phyloP scores from a whole-genome alignment of 2,888 invertebrate genomes.

The Fissipunctia ypsillon region DNA sequence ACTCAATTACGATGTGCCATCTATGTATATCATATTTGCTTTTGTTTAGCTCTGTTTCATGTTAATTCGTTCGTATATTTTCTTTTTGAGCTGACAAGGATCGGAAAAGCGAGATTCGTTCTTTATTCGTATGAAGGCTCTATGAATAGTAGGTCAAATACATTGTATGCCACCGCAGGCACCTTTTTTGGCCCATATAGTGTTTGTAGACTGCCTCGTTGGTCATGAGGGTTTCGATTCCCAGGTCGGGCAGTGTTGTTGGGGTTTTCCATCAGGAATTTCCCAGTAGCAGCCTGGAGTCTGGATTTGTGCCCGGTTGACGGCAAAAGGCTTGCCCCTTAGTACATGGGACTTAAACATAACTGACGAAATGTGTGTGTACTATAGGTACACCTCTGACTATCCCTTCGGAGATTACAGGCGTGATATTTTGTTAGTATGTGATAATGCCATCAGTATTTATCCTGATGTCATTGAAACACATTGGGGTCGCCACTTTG shows the following conservation, averaged over 20 bases:
- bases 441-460: too few species aligned
- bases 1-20: slow-evolving; percentile 52
- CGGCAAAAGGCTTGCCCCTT: too few species aligned
- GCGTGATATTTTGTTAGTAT: neutral
- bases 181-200: neutral
- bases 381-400: neutral
- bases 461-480: too few species aligned
- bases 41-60: slow-evolving; percentile 54
- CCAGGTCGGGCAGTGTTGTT: too few species aligned
- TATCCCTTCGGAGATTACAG: neutral
- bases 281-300: too few species aligned
- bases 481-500: too few species aligned
- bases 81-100: neutral
- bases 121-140: neutral
- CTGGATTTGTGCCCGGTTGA: too few species aligned
- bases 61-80: slow-evolving; percentile 34
- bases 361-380: neutral
- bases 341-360: neutral
- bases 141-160: neutral
- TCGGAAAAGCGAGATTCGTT: neutral
- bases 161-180: neutral
- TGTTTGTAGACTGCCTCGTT: too few species aligned
- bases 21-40: slow-evolving; percentile 58
- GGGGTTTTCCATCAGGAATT: too few species aligned
- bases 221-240: too few species aligned